Percentiles rank a stretch among this genome's conserved stretches.
Conservation (phyloP, 2,797 vertebrate species). For the Microctenopoma stevenorrisi region DNA sequence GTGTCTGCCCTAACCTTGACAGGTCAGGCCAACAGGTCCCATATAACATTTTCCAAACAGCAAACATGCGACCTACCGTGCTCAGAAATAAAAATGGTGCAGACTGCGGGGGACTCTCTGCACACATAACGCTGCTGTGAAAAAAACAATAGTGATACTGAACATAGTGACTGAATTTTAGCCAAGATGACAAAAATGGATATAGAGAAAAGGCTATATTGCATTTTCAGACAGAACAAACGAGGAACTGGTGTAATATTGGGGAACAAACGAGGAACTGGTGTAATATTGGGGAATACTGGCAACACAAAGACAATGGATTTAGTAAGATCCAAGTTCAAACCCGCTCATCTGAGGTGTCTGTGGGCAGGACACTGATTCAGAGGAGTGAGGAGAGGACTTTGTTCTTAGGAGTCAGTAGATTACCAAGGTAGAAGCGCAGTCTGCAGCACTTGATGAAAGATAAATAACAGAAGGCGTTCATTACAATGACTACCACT, state of each 20-base stretch:
- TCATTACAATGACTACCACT: conserved; percentile 12
- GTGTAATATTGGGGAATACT: background rate
- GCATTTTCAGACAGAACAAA: background rate
- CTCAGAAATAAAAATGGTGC: background rate
- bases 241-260: too few species aligned
- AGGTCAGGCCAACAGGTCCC: conserved; percentile 24
- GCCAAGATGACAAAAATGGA: background rate
- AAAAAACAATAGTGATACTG: background rate
- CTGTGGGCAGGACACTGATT: background rate
- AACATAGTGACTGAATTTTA: background rate
- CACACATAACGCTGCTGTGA: background rate
- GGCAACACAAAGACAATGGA: background rate
- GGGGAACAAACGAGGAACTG: background rate
- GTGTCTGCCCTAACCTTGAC: conserved; percentile 15
- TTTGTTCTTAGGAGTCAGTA: background rate
- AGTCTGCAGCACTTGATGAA: background rate
- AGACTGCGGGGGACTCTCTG: background rate
- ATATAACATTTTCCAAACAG: conserved; percentile 12
- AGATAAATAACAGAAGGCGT: conserved; percentile 19
- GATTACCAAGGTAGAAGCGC: background rate
- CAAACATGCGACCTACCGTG: conserved; percentile 9
- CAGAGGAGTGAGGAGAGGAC: background rate
- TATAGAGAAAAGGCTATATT: background rate
- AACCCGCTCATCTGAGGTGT: background rate
- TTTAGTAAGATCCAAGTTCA: background rate